Base-by-base conservation (phyloP, 2,888 invertebrate species). In the Calephelis perditalis region DNA sequence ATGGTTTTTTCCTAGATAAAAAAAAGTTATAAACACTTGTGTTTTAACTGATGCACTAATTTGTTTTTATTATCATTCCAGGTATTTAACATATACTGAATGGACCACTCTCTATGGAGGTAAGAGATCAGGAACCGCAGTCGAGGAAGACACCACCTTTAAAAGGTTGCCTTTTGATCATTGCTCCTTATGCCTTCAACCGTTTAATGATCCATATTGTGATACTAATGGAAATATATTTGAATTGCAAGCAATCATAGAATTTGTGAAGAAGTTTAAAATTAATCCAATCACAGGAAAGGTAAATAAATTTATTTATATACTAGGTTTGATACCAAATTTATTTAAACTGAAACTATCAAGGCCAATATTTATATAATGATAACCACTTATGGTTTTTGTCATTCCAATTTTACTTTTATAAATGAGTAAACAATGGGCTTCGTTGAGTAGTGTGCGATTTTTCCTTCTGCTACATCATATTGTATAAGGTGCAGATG, bases 251-350 rank as follows among this genome's bases (percentile, higher is more conserved):
- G 94, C 96, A 8, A 93, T 99, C 62, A 81, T 97, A 10, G 95
- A 95, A 37, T 99, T 97, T 76, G 77, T 98, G 0, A 97, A 97
- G 77, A 96, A 96, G 76, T 98, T 94, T 79, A 98, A 98, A 82
- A 90, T 96, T 3, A 98, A 99, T 86, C 99, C 99, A 37, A 96
- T 98, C 0, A 97, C 97, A 43, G 99, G 99, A 54, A 96, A 96
- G 86, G 94, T 94, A 68, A 26, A 26, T 94, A 68, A 26, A 26
- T 26, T 26, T 26, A 26, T 26, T 26, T 26, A 26, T 1, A 26
- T 26, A 26, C 26, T 26, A 3, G 4, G 26, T 26, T 26, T 3
- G 26, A 26, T 26, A 26, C 26, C 26, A 26, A 26, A 3, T 26
- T 26, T 26, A 26, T 26, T 26, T 4, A 26, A 26, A 26, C 4